Evolutionary conservation across 2,888 invertebrate species (phyloP), one percentile per base, ranked within the genome.

Genomic region (Tortrix viridana): DNA sequence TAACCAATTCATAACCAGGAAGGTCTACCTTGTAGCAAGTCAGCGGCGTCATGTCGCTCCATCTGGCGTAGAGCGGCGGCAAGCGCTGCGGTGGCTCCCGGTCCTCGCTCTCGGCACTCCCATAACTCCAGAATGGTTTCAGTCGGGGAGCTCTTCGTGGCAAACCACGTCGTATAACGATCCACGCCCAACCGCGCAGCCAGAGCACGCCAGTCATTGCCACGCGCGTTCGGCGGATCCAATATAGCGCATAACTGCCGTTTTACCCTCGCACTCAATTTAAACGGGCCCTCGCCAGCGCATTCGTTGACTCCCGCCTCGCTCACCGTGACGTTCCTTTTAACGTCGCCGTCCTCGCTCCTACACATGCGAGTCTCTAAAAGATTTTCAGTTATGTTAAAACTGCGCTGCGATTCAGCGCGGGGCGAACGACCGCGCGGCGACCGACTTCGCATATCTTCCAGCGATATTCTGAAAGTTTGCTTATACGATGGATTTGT

Each of bases 131-230:
- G 92, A 75, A 99, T 98, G 85, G 97, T 97, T 84, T 98, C 98
- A 9, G 99, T 99, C 12, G 99, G 99, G 73, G 98, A 98, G 66
- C 97, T 95, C 89, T 99, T 98, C 20, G 98, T 98, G 65, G 98
- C 98, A 82, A 99, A 99, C 93, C 97, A 99, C 81, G 98, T 98
- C 69, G 98, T 98, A 85, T 98, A 98, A 81, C 98, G 95, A 93
- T 99, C 98, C 62, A 98, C 97, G 76, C 96, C 96, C 58, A 99
- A 94, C 79, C 96, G 95, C 80, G 97, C 95, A n/a, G 99, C 98
- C 71, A 99, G 91, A 93, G 98, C 96, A 71, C 99, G 94, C 99
- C 99, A 99, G 86, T 99, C 99, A 83, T 98, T 98, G 52, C 98
- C 98, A 73, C 97, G 94, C 14, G 96, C 95, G 76, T 97, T 97